Conservation (phyloP, 2,888 invertebrate species). For the Schizaphis graminum region DNA sequence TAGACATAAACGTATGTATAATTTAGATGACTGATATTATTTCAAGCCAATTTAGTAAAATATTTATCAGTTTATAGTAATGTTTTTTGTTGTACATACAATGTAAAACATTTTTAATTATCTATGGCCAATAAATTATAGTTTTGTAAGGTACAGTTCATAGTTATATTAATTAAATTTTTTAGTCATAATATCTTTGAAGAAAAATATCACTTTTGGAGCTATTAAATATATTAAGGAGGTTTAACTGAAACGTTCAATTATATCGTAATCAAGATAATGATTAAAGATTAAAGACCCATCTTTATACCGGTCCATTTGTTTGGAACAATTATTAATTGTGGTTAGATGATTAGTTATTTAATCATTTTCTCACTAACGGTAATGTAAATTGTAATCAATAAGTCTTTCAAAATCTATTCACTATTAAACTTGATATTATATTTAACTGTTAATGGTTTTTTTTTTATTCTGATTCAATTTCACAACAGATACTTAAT, state of each 20-base stretch:
- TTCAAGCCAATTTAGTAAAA: not conserved
- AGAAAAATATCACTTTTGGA: not conserved
- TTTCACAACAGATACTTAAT: not conserved
- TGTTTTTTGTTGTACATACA: not conserved
- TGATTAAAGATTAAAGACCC: not conserved
- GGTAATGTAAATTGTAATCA: not conserved
- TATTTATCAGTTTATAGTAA: not conserved
- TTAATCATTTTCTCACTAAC: constrained; percentile 2
- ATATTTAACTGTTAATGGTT: not conserved
- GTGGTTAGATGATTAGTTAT: not conserved
- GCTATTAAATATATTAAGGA: not conserved
- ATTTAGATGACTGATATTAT: not conserved
- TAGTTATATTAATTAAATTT: not conserved
- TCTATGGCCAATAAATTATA: not conserved
- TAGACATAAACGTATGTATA: not conserved
- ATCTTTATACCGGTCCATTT: not conserved
- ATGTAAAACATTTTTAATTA: not conserved
- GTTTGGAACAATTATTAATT: not conserved
- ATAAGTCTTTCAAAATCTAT: not conserved
- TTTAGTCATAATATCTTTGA: not conserved
- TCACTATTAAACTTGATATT: not conserved
- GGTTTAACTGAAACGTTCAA: not conserved
- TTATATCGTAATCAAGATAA: not conserved
- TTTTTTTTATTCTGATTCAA: not conserved
- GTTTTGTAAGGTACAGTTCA: not conserved